Evolutionary conservation across 92 coral and sea anemone genomes (phyloP).

Genomic region (Heliopora coerulea): DNA sequence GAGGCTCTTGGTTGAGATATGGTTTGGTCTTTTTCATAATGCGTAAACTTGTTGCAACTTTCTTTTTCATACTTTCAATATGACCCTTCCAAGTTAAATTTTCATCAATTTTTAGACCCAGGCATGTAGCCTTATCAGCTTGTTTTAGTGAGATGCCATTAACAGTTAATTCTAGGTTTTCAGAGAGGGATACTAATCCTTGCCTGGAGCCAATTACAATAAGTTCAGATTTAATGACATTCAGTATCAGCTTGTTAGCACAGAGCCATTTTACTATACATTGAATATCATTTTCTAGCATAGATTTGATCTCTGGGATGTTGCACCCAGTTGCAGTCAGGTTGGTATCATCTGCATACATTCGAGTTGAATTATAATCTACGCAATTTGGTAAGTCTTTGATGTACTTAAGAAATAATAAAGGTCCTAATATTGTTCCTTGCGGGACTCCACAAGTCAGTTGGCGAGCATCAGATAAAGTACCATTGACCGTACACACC

Average conservation of each 20-base stretch:
- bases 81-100: constrained; percentile 38
- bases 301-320: not conserved
- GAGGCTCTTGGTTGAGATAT: not conserved
- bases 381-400: constrained; percentile 38
- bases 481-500: constrained; percentile 5
- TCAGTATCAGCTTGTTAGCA: constrained; percentile 38
- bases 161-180: too few species aligned
- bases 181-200: constrained; percentile 32
- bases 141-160: constrained; percentile 7
- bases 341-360: constrained; percentile 36
- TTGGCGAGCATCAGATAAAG: constrained; percentile 6
- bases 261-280: constrained; percentile 9
- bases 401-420: constrained; percentile 15
- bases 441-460: constrained; percentile 43
- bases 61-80: constrained; percentile 28
- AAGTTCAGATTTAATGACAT: constrained; percentile 22
- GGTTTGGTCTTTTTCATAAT: constrained; percentile 21
- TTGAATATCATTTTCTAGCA: constrained; percentile 5
- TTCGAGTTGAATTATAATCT: not conserved
- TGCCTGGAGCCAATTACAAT: constrained; percentile 34
- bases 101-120: constrained; percentile 46
- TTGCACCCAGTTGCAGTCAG: constrained; percentile 28
- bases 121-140: constrained; percentile 31
- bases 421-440: constrained; percentile 30
- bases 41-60: constrained; percentile 6